A percentile compares a stretch with the other conserved stretches of the same genome.
These are phyloP conservation scores for Oxygymnocypris stewartii DNA, from an alignment of 2,113 vertebrate species.

Conservation along the genomic window DNA sequence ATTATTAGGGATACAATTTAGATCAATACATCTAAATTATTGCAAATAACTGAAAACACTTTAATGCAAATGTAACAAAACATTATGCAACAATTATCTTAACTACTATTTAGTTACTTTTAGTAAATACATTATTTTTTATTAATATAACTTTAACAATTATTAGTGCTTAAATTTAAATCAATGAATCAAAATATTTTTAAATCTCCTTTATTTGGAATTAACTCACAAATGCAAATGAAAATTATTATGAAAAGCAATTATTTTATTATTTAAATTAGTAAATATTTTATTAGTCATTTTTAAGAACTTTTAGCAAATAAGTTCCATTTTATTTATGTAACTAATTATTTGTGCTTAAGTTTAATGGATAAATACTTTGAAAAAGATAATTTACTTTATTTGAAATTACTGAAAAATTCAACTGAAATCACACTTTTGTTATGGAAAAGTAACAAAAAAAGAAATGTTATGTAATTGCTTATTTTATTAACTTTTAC, in stretches of 20 bases:
- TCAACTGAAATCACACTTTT: not conserved
- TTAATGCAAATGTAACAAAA: no score
- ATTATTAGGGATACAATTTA: not conserved
- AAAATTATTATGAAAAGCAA: not conserved
- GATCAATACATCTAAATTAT: not conserved
- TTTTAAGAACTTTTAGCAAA: not conserved
- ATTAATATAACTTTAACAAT: not conserved
- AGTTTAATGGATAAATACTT: not conserved
- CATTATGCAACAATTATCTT: no score
- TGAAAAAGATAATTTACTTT: not conserved
- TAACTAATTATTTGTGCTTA: not conserved
- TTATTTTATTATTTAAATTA: not conserved
- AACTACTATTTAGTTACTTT: no score
- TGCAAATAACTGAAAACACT: not conserved
- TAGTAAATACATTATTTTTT: no score
- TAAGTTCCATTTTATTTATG: not conserved
- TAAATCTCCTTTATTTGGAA: no score
- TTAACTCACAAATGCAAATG: not conserved
- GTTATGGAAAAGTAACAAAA: not conserved
- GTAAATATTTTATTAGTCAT: not conserved
- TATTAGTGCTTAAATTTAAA: not conserved
- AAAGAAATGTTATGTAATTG: not conserved
- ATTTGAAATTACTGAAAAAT: not conserved
- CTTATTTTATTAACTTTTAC: not conserved
- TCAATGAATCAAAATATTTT: not conserved